Conservation (phyloP, 2,888 invertebrate genomes). For the Drosophila incognita region DNA sequence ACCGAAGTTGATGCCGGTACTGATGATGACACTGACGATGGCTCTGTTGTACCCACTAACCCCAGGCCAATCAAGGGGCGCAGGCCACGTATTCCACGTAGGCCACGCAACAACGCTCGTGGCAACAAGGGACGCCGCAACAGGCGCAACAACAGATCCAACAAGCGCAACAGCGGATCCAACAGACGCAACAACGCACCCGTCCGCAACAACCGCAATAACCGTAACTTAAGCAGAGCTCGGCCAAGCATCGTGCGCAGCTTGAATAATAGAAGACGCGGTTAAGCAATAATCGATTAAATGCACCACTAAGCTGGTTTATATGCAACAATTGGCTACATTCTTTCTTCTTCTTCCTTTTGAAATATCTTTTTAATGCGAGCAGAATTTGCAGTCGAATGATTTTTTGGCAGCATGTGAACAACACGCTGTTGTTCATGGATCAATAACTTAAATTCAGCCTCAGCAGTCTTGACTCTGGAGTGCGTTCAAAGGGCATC, state of each 20-base stretch:
- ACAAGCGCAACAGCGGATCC: not conserved
- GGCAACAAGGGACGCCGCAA: conserved; percentile 18
- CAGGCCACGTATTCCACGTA: conserved; percentile 1
- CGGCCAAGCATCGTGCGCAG: not conserved
- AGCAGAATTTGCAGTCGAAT: not conserved
- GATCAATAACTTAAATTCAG: not conserved
- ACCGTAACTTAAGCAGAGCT: no score
- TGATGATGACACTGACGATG: not conserved
- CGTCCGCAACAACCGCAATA: no score
- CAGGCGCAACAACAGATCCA: conserved; percentile 18
- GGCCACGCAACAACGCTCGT: conserved; percentile 1
- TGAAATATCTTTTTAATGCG: not conserved
- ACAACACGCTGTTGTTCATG: not conserved
- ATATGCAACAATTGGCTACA: not conserved
- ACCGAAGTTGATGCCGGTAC: not conserved
- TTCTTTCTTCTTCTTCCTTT: not conserved
- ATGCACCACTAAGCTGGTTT: not conserved
- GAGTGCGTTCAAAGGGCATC: not conserved
- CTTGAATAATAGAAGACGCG: not conserved
- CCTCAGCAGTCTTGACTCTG: not conserved
- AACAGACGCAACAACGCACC: not conserved
- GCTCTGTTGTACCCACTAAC: no score
- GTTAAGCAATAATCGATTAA: not conserved
- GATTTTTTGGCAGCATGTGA: not conserved
- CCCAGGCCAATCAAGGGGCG: not conserved